Conservation (phyloP, 1,140 invertebrate species). For the Drosophila melanica region DNA sequence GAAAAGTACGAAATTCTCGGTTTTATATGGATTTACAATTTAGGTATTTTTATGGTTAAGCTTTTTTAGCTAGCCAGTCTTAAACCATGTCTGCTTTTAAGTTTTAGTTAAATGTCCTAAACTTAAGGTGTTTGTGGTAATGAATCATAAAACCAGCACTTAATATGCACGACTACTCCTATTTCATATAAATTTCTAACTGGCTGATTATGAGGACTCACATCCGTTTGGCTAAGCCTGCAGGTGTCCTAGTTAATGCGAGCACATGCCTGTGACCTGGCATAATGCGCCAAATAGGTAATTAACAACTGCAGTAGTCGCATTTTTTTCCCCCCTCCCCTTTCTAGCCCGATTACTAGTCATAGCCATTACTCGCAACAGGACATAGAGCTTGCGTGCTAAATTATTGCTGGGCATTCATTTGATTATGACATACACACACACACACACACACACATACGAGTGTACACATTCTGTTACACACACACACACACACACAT, state of each 20-base stretch:
- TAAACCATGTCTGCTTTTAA: too few relatives aligned
- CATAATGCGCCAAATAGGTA: slow-evolving; percentile 73
- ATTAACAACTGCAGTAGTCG: slow-evolving; percentile 71
- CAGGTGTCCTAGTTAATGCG: slow-evolving; percentile 49
- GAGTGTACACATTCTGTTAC: too few relatives aligned
- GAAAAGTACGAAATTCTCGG: too few relatives aligned
- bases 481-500: background rate
- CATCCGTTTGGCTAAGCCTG: slow-evolving; percentile 47
- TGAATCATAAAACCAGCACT: slow-evolving; percentile 16
- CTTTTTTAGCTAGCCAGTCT: too few relatives aligned
- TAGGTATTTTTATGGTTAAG: too few relatives aligned
- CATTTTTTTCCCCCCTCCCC: slow-evolving; percentile 34
- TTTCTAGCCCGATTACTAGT: slow-evolving; percentile 50
- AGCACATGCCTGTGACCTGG: slow-evolving; percentile 48
- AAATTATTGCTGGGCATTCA: slow-evolving; percentile 63
- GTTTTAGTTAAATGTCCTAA: background rate
- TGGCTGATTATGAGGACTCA: slow-evolving; percentile 3
- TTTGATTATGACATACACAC: slow-evolving; percentile 75
- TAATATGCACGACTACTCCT: slow-evolving; percentile 14
- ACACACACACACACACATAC: slow-evolving; percentile 14
- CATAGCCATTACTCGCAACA: slow-evolving; percentile 62
- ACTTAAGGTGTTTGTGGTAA: background rate
- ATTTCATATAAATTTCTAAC: background rate
- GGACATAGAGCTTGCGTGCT: slow-evolving; percentile 67
- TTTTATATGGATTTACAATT: too few relatives aligned